These are phyloP conservation scores for Dromococcyx pavoninus DNA, from an alignment of 2,797 vertebrate genomes.

Conservation along the genomic window DNA sequence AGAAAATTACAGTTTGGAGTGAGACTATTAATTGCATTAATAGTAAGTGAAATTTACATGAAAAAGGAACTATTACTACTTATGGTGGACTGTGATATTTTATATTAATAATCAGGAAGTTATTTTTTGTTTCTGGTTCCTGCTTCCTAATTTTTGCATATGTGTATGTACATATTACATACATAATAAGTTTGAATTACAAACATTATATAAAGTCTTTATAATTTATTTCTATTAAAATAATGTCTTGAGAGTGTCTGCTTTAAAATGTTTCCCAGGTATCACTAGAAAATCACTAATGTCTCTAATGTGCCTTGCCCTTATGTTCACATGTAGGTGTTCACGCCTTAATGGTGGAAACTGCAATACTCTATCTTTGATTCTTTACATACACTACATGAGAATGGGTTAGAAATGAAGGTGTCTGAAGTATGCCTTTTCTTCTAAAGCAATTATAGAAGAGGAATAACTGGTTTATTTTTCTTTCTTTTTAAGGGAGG, in stretches of 20 bases:
- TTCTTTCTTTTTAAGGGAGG: conserved; percentile 29
- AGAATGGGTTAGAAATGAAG: neutral
- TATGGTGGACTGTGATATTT: neutral
- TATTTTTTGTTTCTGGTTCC: neutral
- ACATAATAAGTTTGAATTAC: neutral
- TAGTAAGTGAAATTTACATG: neutral
- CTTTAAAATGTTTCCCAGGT: neutral
- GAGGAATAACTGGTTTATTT: neutral
- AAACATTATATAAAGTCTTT: neutral
- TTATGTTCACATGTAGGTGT: neutral
- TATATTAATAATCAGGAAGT: neutral
- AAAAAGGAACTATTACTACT: neutral
- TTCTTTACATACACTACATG: neutral
- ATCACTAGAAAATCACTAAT: neutral
- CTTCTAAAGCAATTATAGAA: neutral
- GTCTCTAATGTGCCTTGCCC: neutral
- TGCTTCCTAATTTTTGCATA: neutral
- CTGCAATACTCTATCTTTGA: neutral
- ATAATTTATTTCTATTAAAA: neutral
- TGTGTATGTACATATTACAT: neutral
- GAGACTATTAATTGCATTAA: neutral
- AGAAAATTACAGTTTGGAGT: neutral
- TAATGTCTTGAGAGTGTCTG: neutral
- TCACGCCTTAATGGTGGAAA: neutral
- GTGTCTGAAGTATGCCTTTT: neutral